These are phyloP conservation scores for Gambusia affinis DNA, from an alignment of 2,113 vertebrate species.

Conservation along the genomic window DNA sequence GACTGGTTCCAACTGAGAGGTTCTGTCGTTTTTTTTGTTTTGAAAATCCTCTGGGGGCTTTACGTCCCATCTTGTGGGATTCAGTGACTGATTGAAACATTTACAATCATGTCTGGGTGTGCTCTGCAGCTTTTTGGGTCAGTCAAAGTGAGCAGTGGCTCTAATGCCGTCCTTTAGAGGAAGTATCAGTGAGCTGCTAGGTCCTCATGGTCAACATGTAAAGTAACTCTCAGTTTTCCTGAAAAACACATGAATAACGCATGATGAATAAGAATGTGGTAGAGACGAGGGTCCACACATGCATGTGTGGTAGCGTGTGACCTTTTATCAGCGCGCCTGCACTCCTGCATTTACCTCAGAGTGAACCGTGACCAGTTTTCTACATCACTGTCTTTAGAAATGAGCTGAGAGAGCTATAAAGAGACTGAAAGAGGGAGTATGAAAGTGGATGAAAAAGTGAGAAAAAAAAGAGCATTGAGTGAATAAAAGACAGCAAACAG, in stretches of 20 bases:
- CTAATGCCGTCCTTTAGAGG: slow-evolving; percentile 23
- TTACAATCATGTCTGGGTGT: slow-evolving; percentile 45
- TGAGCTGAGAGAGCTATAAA: slow-evolving; percentile 40
- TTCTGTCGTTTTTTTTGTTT: not conserved
- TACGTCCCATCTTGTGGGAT: slow-evolving; percentile 23
- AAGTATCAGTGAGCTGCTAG: slow-evolving; percentile 31
- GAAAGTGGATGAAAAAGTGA: slow-evolving; percentile 54
- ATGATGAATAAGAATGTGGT: slow-evolving; percentile 45
- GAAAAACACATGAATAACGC: slow-evolving; percentile 66
- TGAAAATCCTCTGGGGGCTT: slow-evolving; percentile 6
- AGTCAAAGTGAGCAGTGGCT: slow-evolving; percentile 38
- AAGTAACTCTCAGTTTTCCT: slow-evolving; percentile 47
- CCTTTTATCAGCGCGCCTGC: slow-evolving; percentile 41
- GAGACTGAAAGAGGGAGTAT: slow-evolving; percentile 5
- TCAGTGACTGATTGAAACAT: slow-evolving; percentile 28
- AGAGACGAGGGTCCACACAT: slow-evolving; percentile 1
- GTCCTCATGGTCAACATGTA: slow-evolving; percentile 35
- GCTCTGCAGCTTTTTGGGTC: slow-evolving; percentile 60
- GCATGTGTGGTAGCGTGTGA: slow-evolving; percentile 27
- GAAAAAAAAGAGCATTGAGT: slow-evolving; percentile 46
- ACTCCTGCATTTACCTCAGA: slow-evolving; percentile 46
- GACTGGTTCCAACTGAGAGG: not conserved
- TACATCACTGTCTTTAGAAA: slow-evolving; percentile 35
- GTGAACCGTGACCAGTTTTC: slow-evolving; percentile 38
- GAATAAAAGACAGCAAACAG: slow-evolving; percentile 70